Conservation (phyloP, 2,888 invertebrate species). For the Lysandra bellargus region DNA sequence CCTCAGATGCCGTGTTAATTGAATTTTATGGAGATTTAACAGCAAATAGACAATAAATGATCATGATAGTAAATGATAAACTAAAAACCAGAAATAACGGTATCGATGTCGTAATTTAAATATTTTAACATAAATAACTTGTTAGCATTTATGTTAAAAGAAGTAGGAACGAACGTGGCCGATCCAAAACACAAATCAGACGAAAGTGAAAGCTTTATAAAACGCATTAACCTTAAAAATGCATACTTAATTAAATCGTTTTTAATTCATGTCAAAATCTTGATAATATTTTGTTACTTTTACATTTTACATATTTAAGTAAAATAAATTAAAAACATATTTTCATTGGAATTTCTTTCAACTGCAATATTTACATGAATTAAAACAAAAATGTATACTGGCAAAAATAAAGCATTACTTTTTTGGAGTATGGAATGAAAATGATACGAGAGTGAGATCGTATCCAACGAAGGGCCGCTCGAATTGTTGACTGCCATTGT, state of each 20-base stretch:
- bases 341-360: not conserved
- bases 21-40: not conserved
- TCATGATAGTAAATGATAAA: not conserved
- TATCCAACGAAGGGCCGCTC: too few species aligned
- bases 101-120: not conserved
- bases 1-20: not conserved
- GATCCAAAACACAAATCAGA: conserved; percentile 24
- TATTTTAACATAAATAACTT: not conserved
- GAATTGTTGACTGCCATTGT: too few species aligned
- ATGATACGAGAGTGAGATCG: too few species aligned
- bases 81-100: not conserved
- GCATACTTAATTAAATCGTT: conserved; percentile 22
- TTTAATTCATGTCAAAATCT: not conserved
- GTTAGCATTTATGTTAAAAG: conserved; percentile 5
- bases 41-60: not conserved
- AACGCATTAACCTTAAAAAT: conserved; percentile 22
- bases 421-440: too few species aligned
- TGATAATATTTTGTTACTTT: not conserved
- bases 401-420: too few species aligned
- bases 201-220: conserved; percentile 25
- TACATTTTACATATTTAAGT: not conserved
- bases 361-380: not conserved
- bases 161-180: not conserved
- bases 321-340: not conserved
- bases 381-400: not conserved